Percentiles rank a stretch among this genome's conserved stretches.
phyloP scores from a whole-genome alignment of 2,888 invertebrate genomes.

The Hypselothyrea guttata region DNA sequence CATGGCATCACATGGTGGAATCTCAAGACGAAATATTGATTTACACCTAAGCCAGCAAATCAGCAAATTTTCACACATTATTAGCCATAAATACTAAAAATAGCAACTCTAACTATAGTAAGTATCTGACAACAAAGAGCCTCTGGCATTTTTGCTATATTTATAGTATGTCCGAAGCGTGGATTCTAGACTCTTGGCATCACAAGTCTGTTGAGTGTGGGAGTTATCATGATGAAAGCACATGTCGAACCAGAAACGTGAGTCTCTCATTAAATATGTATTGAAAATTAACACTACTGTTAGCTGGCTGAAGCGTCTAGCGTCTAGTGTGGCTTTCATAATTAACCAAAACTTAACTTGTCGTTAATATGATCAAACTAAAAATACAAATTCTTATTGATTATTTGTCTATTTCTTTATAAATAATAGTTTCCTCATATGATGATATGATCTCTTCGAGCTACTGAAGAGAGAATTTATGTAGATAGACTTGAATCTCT shows the following conservation, averaged over 20 bases:
- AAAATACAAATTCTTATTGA: constrained; percentile 40
- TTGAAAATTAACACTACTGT: constrained; percentile 20
- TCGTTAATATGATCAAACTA: constrained; percentile 14
- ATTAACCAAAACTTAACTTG: constrained; percentile 34
- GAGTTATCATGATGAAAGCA: constrained; percentile 30
- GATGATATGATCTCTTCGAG: no score
- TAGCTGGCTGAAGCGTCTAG: neutral
- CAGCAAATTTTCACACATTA: constrained; percentile 5
- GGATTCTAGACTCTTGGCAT: constrained; percentile 6
- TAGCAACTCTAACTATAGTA: constrained; percentile 27
- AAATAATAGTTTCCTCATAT: no score
- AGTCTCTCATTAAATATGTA: constrained; percentile 33
- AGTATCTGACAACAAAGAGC: constrained; percentile 31
- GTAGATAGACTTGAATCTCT: no score
- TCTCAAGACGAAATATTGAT: constrained; percentile 26
- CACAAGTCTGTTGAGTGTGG: constrained; percentile 30
- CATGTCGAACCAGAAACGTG: constrained; percentile 41
- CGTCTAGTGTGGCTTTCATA: constrained; percentile 12
- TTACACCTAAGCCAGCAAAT: constrained; percentile 34
- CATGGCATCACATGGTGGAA: constrained; percentile 50
- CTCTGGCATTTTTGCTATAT: constrained; percentile 42
- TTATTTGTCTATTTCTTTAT: no score
- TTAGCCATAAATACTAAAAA: constrained; percentile 45
- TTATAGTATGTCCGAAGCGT: constrained; percentile 37
- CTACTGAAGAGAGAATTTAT: no score